These are phyloP conservation scores for Drosophila kambysellisi DNA, from an alignment of 2,888 invertebrate species.

Conservation along the genomic window DNA sequence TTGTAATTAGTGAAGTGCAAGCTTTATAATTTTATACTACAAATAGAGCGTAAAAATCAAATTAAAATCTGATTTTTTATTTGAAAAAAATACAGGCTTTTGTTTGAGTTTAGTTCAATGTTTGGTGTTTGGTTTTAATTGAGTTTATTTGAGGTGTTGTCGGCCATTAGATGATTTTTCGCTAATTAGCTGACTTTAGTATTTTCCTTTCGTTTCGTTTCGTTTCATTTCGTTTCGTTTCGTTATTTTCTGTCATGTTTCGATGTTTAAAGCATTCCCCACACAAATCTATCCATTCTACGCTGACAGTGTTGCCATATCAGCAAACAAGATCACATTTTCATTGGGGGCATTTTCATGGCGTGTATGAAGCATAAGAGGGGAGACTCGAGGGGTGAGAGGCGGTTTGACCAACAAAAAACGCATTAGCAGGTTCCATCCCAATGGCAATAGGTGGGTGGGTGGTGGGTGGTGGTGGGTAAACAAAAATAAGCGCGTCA, in stretches of 20 bases:
- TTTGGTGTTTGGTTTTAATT: background rate
- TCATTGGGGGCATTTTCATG: conserved; percentile 12
- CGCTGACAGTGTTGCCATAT: conserved; percentile 39
- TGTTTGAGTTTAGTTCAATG: background rate
- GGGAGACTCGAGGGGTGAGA: background rate
- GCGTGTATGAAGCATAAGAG: background rate
- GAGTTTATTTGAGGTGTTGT: conserved; percentile 6
- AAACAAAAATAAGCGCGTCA: conserved; percentile 63
- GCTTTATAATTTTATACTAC: background rate
- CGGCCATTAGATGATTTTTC: conserved; percentile 40
- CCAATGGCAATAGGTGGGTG: background rate
- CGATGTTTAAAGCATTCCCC: conserved; percentile 5
- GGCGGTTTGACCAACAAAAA: conserved; percentile 26
- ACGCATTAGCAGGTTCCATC: conserved; percentile 32
- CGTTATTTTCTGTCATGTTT: background rate
- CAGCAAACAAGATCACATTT: conserved; percentile 61
- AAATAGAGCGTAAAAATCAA: background rate
- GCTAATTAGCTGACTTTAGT: conserved; percentile 57
- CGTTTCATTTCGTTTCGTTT: background rate
- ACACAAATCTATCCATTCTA: background rate
- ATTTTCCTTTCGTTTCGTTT: background rate
- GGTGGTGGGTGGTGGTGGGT: background rate
- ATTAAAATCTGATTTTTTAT: background rate
- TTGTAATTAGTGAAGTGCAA: background rate
- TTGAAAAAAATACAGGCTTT: no score